phyloP scores from a whole-genome alignment of 2,113 vertebrate genomes.

The Misgurnus mizolepis region DNA sequence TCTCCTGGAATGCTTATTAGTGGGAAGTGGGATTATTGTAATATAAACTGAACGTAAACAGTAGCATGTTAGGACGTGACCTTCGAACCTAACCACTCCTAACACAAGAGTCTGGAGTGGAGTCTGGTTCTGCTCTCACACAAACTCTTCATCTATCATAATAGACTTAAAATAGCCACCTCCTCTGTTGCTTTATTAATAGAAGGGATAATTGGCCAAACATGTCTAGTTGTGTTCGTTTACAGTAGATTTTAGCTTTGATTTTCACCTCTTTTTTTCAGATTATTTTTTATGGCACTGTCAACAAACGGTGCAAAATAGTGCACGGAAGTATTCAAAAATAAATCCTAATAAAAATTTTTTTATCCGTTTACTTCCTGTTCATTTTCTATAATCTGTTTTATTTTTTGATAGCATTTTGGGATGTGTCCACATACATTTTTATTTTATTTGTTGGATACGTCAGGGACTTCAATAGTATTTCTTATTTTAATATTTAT shows the following conservation, averaged over 20 bases:
- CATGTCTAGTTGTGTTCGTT: background rate
- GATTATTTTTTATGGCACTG: no score
- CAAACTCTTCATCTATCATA: conserved; percentile 17
- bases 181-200: conserved; percentile 21
- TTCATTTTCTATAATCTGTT: no score
- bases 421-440: no score
- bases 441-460: no score
- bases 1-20: conserved; percentile 7
- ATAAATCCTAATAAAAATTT: no score
- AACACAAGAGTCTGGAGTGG: conserved; percentile 8
- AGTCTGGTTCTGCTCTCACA: conserved; percentile 1
- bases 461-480: no score
- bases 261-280: no score
- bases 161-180: conserved; percentile 35
- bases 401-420: no score
- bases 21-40: conserved; percentile 19
- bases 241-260: background rate
- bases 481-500: no score
- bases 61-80: background rate
- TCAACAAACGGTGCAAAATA: no score
- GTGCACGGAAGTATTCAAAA: no score
- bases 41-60: conserved; percentile 1
- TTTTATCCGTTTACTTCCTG: no score
- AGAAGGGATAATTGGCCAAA: background rate
- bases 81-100: background rate